These are phyloP conservation scores for Ditylenchus dipsaci DNA, from an alignment of 1,140 invertebrate genomes.

Conservation along the genomic window DNA sequence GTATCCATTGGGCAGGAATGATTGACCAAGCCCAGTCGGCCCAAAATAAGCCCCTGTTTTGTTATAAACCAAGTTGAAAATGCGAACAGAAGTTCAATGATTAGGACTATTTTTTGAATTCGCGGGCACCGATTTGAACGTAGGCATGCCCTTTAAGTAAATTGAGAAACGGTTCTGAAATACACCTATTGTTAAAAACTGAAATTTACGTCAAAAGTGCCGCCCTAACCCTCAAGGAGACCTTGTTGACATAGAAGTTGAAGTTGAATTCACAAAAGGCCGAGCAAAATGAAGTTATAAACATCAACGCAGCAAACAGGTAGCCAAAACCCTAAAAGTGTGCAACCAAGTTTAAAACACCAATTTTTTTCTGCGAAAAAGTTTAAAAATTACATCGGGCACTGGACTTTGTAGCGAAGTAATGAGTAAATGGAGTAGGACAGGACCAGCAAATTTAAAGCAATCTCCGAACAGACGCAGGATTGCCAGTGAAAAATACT, in stretches of 20 bases:
- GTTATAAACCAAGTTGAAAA: too few relatives aligned
- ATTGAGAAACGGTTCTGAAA: too few relatives aligned
- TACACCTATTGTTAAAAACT: too few relatives aligned
- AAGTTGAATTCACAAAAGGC: conserved; percentile 81
- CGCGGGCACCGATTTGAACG: too few relatives aligned
- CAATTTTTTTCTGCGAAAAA: too few relatives aligned
- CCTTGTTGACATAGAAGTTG: conserved; percentile 76
- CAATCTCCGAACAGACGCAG: conserved; percentile 78
- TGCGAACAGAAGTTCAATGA: too few relatives aligned
- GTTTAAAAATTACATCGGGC: too few relatives aligned
- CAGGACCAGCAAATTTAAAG: conserved; percentile 77
- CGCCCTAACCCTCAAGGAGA: conserved; percentile 73
- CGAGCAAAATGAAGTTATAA: conserved; percentile 62
- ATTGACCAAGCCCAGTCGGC: too few relatives aligned
- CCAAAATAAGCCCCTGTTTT: too few relatives aligned
- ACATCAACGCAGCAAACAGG: conserved; percentile 42
- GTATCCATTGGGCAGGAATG: too few relatives aligned
- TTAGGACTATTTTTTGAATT: too few relatives aligned
- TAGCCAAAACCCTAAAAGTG: conserved; percentile 29
- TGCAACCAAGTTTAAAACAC: not conserved
- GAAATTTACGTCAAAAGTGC: not conserved
- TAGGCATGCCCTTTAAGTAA: too few relatives aligned
- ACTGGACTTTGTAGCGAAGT: conserved; percentile 65
- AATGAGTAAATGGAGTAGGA: conserved; percentile 78
- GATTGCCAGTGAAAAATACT: conserved; percentile 83